Conservation (phyloP, 2,888 invertebrate species). For the Flexamia atlantica region DNA sequence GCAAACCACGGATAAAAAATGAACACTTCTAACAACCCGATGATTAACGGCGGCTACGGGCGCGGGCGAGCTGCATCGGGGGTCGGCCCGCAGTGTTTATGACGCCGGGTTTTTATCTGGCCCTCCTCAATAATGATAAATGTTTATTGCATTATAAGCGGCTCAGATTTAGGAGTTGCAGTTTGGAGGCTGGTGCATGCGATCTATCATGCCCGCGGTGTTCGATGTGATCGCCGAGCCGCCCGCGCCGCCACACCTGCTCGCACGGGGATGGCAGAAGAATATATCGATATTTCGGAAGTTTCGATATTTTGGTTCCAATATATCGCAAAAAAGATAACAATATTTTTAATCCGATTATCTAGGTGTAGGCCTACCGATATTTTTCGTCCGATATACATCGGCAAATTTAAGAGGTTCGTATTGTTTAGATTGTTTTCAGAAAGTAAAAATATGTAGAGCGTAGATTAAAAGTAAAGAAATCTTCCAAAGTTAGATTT, state of each 20-base stretch:
- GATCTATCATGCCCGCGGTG: not conserved
- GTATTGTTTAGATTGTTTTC: too few species aligned
- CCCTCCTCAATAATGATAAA: conserved; percentile 37
- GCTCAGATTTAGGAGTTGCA: conserved; percentile 49
- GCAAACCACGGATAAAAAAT: conserved; percentile 7
- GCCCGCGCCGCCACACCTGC: not conserved
- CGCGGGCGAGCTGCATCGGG: not conserved
- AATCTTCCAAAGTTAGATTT: too few species aligned
- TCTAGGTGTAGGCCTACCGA: too few species aligned
- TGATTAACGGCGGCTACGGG: conserved; percentile 10
- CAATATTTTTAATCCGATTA: too few species aligned
- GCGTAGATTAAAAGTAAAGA: too few species aligned
- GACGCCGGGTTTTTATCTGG: conserved; percentile 41
- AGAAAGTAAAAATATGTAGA: too few species aligned
- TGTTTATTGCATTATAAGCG: conserved; percentile 54
- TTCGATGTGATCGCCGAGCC: not conserved
- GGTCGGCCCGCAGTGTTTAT: conserved; percentile 18
- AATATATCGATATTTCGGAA: too few species aligned
- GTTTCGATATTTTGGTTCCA: too few species aligned
- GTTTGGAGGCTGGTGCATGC: not conserved
- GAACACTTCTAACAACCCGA: not conserved
- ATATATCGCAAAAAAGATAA: too few species aligned
- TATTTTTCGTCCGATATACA: too few species aligned
- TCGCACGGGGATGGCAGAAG: not conserved
- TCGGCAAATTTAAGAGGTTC: too few species aligned